Conservation (phyloP, 2,888 invertebrate genomes). For the Siphlonurus alternatus region DNA sequence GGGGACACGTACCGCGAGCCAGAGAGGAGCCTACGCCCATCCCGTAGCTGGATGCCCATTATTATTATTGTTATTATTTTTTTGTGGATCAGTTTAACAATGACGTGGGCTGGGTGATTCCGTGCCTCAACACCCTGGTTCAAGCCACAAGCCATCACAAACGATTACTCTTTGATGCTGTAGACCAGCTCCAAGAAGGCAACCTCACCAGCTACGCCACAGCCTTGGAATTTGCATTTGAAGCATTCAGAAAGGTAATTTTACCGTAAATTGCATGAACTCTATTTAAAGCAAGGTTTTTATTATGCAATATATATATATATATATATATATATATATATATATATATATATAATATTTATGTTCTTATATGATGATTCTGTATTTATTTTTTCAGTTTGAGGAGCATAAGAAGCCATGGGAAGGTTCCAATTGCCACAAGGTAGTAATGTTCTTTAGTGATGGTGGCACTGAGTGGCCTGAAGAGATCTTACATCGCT, state of each 20-base stretch:
- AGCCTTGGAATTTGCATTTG: conserved; percentile 29
- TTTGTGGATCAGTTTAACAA: conserved; percentile 26
- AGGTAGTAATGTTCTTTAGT: conserved; percentile 34
- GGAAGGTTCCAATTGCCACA: conserved; percentile 30
- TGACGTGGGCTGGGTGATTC: conserved; percentile 20
- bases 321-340: not conserved
- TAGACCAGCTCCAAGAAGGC: conserved; percentile 24
- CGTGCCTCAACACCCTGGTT: conserved; percentile 26
- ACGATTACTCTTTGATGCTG: conserved; percentile 22
- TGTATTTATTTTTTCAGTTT: conserved; percentile 14
- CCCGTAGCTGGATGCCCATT: too few relatives aligned
- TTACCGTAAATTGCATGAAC: not conserved
- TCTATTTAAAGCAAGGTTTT: not conserved
- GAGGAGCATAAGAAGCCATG: conserved; percentile 15
- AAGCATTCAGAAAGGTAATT: conserved; percentile 26
- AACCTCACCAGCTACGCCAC: conserved; percentile 26
- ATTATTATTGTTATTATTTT: too few relatives aligned
- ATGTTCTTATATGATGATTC: too few relatives aligned
- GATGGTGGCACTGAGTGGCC: conserved; percentile 36
- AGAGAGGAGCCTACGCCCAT: too few relatives aligned
- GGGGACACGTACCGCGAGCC: too few relatives aligned
- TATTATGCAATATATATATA: too few relatives aligned
- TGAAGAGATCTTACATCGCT: conserved; percentile 24
- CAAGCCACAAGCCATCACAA: conserved; percentile 31
- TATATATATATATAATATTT: not conserved